Base-by-base conservation (phyloP, 2,113 vertebrate species). In the Varanus salvator region DNA sequence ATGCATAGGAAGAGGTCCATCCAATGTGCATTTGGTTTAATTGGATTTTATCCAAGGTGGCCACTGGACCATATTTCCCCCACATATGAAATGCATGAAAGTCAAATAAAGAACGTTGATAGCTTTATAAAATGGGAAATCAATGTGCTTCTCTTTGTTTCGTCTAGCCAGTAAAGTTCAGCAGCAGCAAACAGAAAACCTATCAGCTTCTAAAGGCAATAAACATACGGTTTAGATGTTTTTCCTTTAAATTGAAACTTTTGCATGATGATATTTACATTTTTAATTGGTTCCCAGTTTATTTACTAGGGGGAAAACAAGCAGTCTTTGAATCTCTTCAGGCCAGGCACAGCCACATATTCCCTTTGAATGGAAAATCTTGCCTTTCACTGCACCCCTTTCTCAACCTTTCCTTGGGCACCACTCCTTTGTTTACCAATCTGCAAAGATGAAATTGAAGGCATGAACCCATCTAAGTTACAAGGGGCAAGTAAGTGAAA, bases 11-110 rank as follows among this genome's bases (percentile, higher is more conserved):
- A 38, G 90, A 71, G 23, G 89, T 84, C 80, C 87, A 90, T 52
- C 91, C 48, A 84, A 11, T 86, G 68, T 91, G 92, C 94, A 91
- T 85, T 14, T 19, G 71, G 29, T 92, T 93, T 91, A 95, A 94
- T 86, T 91, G 11, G 38, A 90, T 94, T 91, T 89, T 34, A 87
- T 88, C 68, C 77, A 68, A 92, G 89, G 85, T 93, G 84, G 3
- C 1, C 69, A 85, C 87, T 25, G 85, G 2, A 7, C 81, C 34
- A 34, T 78, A 80, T 86, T 94, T 90, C 3, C 90, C 89, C 92
- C 69, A 66, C 1, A 90, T 9, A 88, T 89, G 34, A 93, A 87
- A 93, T 91, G 17, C 92, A 93, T 89, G 57, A 92, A 95, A 94
- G 78, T 75, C 29, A 96, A 93, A 94, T 90, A 76, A 85, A 94